phyloP scores from a whole-genome alignment of 2,888 invertebrate genomes.

The Cheilosia grossa region DNA sequence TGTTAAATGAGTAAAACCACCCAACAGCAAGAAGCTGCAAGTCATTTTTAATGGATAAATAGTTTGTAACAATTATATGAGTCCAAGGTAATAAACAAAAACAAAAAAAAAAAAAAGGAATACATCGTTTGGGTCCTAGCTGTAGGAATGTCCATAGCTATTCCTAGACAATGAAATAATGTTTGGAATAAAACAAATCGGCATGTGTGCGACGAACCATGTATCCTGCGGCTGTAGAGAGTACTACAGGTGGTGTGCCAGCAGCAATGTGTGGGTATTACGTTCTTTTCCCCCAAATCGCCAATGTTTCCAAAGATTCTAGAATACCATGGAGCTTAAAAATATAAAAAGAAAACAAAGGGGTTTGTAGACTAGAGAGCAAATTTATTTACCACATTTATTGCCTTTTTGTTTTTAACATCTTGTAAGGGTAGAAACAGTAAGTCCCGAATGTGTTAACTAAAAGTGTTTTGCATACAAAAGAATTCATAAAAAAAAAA shows the following conservation, averaged over 20 bases:
- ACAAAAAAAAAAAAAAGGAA: conserved; percentile 43
- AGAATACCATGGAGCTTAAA: conserved; percentile 40
- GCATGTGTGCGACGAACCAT: not conserved
- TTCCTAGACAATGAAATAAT: conserved; percentile 79
- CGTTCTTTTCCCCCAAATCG: conserved; percentile 35
- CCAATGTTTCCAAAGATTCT: conserved; percentile 32
- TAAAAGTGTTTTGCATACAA: conserved; percentile 3
- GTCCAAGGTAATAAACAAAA: conserved; percentile 52
- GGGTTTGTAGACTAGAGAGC: conserved; percentile 71
- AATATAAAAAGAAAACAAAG: not conserved
- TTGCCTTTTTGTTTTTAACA: conserved; percentile 44
- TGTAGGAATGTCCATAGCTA: conserved; percentile 83
- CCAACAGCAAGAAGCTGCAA: conserved; percentile 20
- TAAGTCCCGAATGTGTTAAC: conserved; percentile 23
- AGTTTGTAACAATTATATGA: conserved; percentile 76
- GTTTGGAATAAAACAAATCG: conserved; percentile 41
- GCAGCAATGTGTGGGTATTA: conserved; percentile 34
- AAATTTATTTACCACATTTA: conserved; percentile 38
- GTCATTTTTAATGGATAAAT: conserved; percentile 76
- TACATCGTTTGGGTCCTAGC: conserved; percentile 82
- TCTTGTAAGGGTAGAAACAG: conserved; percentile 12
- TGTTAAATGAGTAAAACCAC: conserved; percentile 68
- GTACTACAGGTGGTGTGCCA: conserved; percentile 11
- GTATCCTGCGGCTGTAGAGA: conserved; percentile 2
- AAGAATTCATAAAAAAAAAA: conserved; percentile 9